Evolutionary conservation across 2,113 vertebrate genomes (phyloP).

Genomic region (Hystrix cristata): DNA sequence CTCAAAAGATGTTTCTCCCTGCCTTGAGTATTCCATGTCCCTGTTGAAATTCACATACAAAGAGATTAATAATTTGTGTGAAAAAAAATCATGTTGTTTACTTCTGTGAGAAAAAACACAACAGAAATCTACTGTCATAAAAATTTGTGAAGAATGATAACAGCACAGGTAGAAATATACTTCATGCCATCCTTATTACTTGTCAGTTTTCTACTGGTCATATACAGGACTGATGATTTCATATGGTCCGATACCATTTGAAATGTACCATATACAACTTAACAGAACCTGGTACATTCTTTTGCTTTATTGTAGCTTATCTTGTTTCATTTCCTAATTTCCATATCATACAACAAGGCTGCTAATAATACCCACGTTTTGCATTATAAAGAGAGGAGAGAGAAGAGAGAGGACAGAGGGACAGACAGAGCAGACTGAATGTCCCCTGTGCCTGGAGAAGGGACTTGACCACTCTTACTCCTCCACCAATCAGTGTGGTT

Average conservation of each 20-base stretch:
- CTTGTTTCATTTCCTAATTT: conserved; percentile 14
- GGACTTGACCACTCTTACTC: too few species aligned
- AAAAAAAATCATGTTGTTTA: background rate
- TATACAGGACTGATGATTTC: background rate
- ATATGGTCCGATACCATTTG: background rate
- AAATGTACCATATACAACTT: background rate
- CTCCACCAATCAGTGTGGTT: background rate
- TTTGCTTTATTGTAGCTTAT: background rate
- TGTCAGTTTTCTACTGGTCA: background rate
- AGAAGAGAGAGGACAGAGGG: background rate
- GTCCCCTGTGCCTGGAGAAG: background rate
- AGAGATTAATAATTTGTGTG: background rate
- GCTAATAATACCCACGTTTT: background rate
- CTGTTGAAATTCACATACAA: background rate
- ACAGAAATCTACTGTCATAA: background rate
- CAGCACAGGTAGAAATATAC: background rate
- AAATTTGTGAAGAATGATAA: background rate
- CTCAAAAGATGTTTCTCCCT: background rate
- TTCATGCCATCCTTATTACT: background rate
- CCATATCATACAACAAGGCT: background rate
- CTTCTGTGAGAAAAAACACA: conserved; percentile 31
- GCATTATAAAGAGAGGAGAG: background rate
- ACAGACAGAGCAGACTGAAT: background rate
- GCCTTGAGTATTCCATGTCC: background rate
- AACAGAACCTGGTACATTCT: background rate